These are phyloP conservation scores for Napeogenes inachia DNA, from an alignment of 2,888 invertebrate genomes.

Conservation along the genomic window DNA sequence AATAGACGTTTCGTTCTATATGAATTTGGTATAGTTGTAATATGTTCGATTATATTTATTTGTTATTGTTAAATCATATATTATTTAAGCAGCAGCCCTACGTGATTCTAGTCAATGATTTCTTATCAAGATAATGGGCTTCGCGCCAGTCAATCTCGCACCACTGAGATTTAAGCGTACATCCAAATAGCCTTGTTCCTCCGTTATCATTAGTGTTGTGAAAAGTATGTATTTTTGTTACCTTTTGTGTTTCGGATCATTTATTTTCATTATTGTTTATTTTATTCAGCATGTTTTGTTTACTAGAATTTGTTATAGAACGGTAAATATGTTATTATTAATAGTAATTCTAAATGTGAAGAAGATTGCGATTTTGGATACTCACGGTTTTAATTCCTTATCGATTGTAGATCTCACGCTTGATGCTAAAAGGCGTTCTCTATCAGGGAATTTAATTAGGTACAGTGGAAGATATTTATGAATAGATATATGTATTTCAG, in stretches of 20 bases:
- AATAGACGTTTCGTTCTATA: no score
- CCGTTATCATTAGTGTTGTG: slow-evolving; percentile 5
- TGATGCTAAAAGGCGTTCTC: no score
- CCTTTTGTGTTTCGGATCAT: background rate
- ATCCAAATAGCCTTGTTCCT: background rate
- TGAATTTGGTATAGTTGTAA: no score
- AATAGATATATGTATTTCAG: no score
- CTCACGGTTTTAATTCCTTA: no score
- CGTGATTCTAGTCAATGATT: background rate
- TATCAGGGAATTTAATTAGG: no score
- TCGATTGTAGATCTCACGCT: no score
- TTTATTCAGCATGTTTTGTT: background rate
- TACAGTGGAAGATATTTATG: no score
- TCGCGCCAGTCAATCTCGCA: slow-evolving; percentile 20
- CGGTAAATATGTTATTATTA: background rate
- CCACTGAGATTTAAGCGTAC: slow-evolving; percentile 17
- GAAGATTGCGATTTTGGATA: no score
- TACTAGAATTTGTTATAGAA: background rate
- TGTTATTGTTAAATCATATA: no score
- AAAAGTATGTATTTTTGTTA: slow-evolving; percentile 14
- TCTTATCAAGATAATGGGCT: slow-evolving; percentile 22
- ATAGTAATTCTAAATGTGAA: no score
- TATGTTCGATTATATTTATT: no score
- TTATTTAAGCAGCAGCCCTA: background rate
- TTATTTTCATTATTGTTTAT: background rate